Conservation (phyloP, 2,888 invertebrate genomes). For the Beris chalybata region DNA sequence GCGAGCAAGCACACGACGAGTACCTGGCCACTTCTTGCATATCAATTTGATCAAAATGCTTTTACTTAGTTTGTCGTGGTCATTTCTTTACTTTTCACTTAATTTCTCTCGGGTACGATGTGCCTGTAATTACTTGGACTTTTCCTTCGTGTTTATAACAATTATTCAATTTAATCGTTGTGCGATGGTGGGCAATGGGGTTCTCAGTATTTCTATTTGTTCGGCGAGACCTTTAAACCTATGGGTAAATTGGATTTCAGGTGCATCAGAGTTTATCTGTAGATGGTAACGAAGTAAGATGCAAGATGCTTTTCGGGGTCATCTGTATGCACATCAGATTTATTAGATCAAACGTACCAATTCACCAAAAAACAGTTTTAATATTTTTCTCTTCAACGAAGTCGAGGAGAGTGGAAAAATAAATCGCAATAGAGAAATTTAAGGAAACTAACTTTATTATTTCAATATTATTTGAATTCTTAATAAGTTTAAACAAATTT, state of each 20-base stretch:
- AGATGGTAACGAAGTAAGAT: slow-evolving; percentile 5
- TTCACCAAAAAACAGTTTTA: no score
- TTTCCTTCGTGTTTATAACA: slow-evolving; percentile 22
- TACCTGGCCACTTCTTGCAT: slow-evolving; percentile 15
- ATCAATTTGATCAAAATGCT: slow-evolving; percentile 29
- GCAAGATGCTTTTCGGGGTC: not conserved
- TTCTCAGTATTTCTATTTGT: no score
- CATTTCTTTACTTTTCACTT: slow-evolving; percentile 30
- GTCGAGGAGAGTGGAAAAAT: no score
- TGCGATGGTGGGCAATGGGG: not conserved
- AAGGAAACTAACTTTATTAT: no score
- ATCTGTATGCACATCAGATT: no score
- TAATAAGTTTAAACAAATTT: no score
- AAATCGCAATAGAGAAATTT: no score
- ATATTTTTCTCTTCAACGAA: no score
- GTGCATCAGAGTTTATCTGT: not conserved
- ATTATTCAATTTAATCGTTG: slow-evolving; percentile 16
- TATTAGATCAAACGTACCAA: no score
- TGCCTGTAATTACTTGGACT: slow-evolving; percentile 27
- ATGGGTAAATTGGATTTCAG: slow-evolving; percentile 2
- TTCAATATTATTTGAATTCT: no score
- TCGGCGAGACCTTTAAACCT: no score
- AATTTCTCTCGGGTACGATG: slow-evolving; percentile 23
- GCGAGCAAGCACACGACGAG: no score
- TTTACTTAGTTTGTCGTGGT: slow-evolving; percentile 15